Percentiles rank a stretch among this genome's conserved stretches.
phyloP scores from a whole-genome alignment of 2,888 invertebrate genomes.

The Clostera curtula region DNA sequence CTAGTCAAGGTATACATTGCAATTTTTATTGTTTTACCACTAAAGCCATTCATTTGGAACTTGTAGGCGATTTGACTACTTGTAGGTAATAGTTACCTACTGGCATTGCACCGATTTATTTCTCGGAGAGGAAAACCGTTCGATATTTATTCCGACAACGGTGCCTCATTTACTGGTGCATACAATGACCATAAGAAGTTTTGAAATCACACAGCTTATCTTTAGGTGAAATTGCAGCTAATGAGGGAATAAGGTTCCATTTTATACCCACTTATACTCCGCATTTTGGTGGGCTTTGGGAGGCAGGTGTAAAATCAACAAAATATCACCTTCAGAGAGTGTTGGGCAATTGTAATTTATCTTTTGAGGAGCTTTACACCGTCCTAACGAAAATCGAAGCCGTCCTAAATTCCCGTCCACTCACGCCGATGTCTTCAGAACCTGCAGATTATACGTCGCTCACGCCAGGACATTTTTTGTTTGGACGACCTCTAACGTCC shows the following conservation, averaged over 20 bases:
- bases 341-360: conserved; percentile 8
- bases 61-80: conserved; percentile 8
- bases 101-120: conserved; percentile 16
- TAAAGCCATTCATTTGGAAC: conserved; percentile 9
- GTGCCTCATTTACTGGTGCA: conserved; percentile 19
- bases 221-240: background rate
- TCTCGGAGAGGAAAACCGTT: conserved; percentile 13
- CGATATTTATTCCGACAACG: conserved; percentile 17
- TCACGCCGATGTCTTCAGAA: conserved; percentile 12
- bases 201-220: conserved; percentile 1
- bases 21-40: conserved; percentile 1
- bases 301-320: conserved; percentile 1
- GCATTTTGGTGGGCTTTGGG: conserved; percentile 6
- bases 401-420: conserved; percentile 14
- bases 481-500: conserved; percentile 10
- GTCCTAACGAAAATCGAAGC: conserved; percentile 13
- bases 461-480: conserved; percentile 15
- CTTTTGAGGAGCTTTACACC: conserved; percentile 14
- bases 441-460: conserved; percentile 9
- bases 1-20: conserved; percentile 1
- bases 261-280: conserved; percentile 5
- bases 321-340: conserved; percentile 9
- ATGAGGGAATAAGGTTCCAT: conserved; percentile 2
- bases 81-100: conserved; percentile 8
- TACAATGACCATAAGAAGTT: conserved; percentile 11